phyloP scores from a whole-genome alignment of 2,797 vertebrate genomes.

The Channallabes apus region DNA sequence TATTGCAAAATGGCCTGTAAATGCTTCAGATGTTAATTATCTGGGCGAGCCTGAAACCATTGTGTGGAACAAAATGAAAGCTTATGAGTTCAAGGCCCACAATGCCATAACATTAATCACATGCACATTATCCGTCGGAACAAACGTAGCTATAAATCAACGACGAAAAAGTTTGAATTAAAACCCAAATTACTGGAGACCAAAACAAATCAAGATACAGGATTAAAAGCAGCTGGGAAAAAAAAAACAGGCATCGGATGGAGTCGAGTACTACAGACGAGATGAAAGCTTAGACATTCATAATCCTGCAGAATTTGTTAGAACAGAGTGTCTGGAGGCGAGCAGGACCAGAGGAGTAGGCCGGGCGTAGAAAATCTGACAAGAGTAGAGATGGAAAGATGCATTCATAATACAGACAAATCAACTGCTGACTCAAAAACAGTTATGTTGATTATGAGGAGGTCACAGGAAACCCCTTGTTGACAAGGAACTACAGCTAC shows the following conservation, averaged over 20 bases:
- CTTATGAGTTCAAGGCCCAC: slow-evolving; percentile 7
- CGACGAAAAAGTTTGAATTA: background rate
- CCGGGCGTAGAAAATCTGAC: no score
- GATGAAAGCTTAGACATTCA: background rate
- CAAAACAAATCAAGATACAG: background rate
- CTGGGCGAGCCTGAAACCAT: background rate
- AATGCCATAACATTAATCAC: slow-evolving; percentile 22
- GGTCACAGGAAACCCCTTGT: background rate
- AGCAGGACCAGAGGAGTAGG: background rate
- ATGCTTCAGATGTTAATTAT: no score
- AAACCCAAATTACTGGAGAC: slow-evolving; percentile 20
- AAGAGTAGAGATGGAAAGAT: background rate
- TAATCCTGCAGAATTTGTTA: background rate
- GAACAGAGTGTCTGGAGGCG: background rate
- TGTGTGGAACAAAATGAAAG: slow-evolving; percentile 14
- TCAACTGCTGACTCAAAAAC: background rate
- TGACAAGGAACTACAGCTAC: background rate
- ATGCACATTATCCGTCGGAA: slow-evolving; percentile 34
- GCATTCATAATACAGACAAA: background rate
- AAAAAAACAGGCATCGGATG: background rate
- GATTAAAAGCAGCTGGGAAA: background rate
- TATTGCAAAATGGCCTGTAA: background rate
- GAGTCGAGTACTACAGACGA: background rate
- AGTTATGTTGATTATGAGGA: background rate
- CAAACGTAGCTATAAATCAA: background rate